Evolutionary conservation across 2,113 vertebrate genomes (phyloP), one percentile per base, ranked within the genome.

Genomic region (Galeopterus variegatus): DNA sequence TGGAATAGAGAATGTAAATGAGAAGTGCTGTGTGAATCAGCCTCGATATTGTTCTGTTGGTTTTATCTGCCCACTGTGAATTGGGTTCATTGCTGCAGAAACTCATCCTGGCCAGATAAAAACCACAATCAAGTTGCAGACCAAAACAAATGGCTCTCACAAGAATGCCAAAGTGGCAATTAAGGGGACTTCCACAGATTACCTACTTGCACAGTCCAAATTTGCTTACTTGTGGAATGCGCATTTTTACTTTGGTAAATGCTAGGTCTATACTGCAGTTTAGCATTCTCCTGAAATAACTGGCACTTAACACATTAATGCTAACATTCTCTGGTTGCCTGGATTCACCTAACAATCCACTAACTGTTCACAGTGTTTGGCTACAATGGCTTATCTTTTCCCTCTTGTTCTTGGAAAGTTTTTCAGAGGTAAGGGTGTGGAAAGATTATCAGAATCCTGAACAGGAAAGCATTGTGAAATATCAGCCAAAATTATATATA

Each of bases 11-110:
- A 88, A 70, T 50, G 8, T 50, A 90, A 93, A 93, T 72, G 70
- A 60, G 54, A 67, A 94, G 60, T 56, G 24, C 85, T 64, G 8
- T 41, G 14, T 85, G 75, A 92, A 96, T 96, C 73, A 96, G 52
- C 48, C 48, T 87, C 0, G 6, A 23, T 75, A 94, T 93, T 88
- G 58, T 67, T 86, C 67, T 75, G 45, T 50, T 50, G 62, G 24
- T 93, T 94, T 14, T 89, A 73, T 76, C 33, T 88, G 1, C 60
- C 95, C 31, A 83, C 2, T 2, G 36, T 80, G 64, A 60, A 69
- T 62, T 83, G 26, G 5, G 8, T 72, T 95, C 75, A 84, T 95
- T 97, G 88, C 62, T 93, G 15, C 4, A 14, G 50, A 67, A 83
- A 21, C 76, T 64, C 45, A 8, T 88, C 70, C 76, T 82, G 17